A percentile compares a stretch with the other conserved stretches of the same genome.
Evolutionary conservation across 1,140 invertebrate species (phyloP).

Genomic region (Bombus fervidus): DNA sequence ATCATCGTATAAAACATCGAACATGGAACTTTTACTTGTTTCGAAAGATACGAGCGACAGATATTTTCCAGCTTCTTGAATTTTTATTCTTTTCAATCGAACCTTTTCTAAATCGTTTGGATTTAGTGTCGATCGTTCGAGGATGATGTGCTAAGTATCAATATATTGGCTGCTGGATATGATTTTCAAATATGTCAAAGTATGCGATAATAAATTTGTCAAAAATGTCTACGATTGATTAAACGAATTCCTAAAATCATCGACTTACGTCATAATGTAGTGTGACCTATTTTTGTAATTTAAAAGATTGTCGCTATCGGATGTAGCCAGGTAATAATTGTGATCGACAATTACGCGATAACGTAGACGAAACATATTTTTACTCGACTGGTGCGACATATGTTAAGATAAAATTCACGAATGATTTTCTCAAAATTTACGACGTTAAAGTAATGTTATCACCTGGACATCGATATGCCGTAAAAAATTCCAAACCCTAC

Average conservation of each 20-base stretch:
- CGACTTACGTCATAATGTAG: no score
- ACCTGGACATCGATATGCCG: neutral
- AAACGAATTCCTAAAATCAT: no score
- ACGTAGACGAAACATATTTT: no score
- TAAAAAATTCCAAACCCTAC: neutral
- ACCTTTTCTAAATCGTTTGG: neutral
- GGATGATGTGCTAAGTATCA: neutral
- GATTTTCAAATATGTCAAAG: neutral
- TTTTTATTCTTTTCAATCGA: neutral
- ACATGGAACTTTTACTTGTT: neutral
- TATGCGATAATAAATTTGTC: no score
- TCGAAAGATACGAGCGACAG: neutral
- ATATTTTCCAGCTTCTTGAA: neutral
- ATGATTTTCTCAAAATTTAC: neutral
- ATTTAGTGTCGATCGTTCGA: neutral
- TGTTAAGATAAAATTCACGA: no score
- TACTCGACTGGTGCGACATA: no score
- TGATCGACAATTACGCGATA: no score
- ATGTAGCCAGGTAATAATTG: no score
- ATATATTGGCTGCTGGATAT: neutral
- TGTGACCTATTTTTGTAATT: no score
- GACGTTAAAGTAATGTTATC: neutral
- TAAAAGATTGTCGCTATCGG: no score
- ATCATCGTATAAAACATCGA: neutral
- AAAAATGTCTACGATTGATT: no score